Evolutionary conservation across 2,888 invertebrate genomes (phyloP).

Genomic region (Pterostichus niger): DNA sequence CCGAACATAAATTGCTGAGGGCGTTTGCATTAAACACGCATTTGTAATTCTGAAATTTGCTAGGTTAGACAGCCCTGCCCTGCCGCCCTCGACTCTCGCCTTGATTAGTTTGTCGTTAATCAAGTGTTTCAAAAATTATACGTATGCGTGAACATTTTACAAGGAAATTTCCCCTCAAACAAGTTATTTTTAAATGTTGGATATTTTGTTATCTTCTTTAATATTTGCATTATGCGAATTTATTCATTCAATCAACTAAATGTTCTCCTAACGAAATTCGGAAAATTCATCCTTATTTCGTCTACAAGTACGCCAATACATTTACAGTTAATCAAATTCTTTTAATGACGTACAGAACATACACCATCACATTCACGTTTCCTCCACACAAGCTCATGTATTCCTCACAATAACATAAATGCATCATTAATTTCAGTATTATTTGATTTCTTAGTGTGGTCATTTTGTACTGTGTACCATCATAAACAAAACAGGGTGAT

Average conservation of each 20-base stretch:
- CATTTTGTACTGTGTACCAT: no score
- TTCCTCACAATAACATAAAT: no score
- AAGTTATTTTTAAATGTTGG: slow-evolving; percentile 22
- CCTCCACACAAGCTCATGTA: no score
- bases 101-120: slow-evolving; percentile 67
- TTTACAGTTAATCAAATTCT: no score
- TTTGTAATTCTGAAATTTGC: slow-evolving; percentile 67
- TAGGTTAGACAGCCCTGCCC: slow-evolving; percentile 61
- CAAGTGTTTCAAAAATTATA: slow-evolving; percentile 64
- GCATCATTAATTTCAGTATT: no score
- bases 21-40: slow-evolving; percentile 65
- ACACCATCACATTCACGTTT: no score
- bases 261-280: no score
- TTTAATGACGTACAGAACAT: no score
- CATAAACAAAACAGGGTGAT: no score
- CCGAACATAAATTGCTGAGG: slow-evolving; percentile 64
- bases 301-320: no score
- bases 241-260: slow-evolving; percentile 14
- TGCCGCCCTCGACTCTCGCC: slow-evolving; percentile 33
- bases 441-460: no score
- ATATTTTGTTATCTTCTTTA: slow-evolving; percentile 2
- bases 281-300: no score
- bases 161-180: slow-evolving; percentile 19
- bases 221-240: slow-evolving; percentile 12
- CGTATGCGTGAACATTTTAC: slow-evolving; percentile 50